phyloP scores from a whole-genome alignment of 2,113 vertebrate genomes.

The Pseudolaguvia tuberculata region DNA sequence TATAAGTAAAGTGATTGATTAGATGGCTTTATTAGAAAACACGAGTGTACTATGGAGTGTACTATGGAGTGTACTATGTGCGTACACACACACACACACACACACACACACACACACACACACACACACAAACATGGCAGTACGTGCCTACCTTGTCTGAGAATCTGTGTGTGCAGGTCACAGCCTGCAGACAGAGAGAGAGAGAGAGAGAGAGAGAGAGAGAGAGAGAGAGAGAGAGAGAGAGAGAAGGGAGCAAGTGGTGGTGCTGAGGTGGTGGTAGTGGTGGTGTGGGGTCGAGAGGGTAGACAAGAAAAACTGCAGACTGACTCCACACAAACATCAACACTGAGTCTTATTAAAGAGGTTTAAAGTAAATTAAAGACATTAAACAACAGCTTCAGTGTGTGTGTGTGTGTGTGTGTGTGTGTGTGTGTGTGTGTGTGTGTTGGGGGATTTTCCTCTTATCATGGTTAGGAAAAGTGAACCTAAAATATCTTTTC shows the following conservation, averaged over 20 bases:
- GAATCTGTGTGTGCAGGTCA: constrained; percentile 74
- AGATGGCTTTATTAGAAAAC: constrained; percentile 41
- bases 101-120: constrained; percentile 24
- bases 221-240: constrained; percentile 37
- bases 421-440: no score
- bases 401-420: not conserved
- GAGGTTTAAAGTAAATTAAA: not conserved
- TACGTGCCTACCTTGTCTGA: constrained; percentile 64
- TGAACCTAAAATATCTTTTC: no score
- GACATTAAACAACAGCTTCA: not conserved
- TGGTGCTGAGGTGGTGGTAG: no score
- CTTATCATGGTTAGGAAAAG: no score
- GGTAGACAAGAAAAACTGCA: not conserved
- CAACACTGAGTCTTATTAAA: no score
- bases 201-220: not conserved
- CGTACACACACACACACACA: constrained; percentile 20
- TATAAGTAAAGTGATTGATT: constrained; percentile 26
- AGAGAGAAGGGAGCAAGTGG: not conserved
- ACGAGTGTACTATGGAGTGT: not conserved
- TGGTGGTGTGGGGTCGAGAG: not conserved
- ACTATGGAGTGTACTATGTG: not conserved
- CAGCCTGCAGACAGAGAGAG: constrained; percentile 78
- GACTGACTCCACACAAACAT: constrained; percentile 1
- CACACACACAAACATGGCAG: constrained; percentile 36
- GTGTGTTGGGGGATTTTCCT: no score